Evolutionary conservation across 2,888 invertebrate species (phyloP).

Genomic region (Venustoraphidia nigricollis): DNA sequence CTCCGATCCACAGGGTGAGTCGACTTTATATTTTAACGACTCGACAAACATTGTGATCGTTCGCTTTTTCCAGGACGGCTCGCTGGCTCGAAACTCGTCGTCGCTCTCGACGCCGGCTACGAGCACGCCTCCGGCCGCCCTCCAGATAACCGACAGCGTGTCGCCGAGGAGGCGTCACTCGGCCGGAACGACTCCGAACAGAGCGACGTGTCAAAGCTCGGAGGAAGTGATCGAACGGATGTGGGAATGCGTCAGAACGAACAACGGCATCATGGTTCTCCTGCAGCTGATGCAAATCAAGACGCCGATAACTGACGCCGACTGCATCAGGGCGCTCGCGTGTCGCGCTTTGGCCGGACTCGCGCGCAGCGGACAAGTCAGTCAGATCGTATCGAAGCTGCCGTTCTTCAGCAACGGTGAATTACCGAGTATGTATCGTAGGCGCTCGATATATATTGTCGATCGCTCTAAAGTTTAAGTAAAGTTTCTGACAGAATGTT

Average conservation of each 20-base stretch:
- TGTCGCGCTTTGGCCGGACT: constrained; percentile 87
- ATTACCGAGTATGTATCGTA: constrained; percentile 51
- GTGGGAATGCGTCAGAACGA: constrained; percentile 87
- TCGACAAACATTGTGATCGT: too few relatives aligned
- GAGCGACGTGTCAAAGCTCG: constrained; percentile 33
- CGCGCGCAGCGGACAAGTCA: constrained; percentile 81
- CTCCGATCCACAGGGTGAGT: constrained; percentile 65
- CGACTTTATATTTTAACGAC: too few relatives aligned
- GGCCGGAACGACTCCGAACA: too few relatives aligned
- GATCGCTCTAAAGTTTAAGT: too few relatives aligned
- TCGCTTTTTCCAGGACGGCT: constrained; percentile 11
- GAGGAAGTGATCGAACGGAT: constrained; percentile 84
- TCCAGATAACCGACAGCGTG: too few relatives aligned
- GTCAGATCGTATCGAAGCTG: constrained; percentile 89
- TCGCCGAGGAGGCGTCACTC: too few relatives aligned
- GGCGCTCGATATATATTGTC: too few relatives aligned
- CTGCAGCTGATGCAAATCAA: constrained; percentile 80
- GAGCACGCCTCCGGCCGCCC: too few relatives aligned
- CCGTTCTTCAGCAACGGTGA: constrained; percentile 88
- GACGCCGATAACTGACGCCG: constrained; percentile 93
- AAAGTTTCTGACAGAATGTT: too few relatives aligned
- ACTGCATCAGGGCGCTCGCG: constrained; percentile 83
- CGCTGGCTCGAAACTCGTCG: too few relatives aligned
- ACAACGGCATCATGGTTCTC: constrained; percentile 93
- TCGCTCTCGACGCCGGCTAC: too few relatives aligned